These are phyloP conservation scores for Sitophilus oryzae DNA, from an alignment of 1,140 invertebrate genomes.

Conservation along the genomic window DNA sequence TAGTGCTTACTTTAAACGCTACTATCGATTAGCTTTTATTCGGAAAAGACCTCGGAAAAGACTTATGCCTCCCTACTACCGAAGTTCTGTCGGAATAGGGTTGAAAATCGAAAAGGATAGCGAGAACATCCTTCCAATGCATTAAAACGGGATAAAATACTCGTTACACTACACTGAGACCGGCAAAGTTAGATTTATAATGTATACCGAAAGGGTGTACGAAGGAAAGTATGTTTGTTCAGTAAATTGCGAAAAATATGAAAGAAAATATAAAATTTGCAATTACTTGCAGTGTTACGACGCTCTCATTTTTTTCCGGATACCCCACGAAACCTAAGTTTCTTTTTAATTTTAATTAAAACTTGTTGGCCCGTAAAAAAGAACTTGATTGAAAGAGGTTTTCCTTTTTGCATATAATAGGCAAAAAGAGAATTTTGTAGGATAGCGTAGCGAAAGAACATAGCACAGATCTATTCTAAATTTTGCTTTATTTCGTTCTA, in stretches of 20 bases:
- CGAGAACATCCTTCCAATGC: not conserved
- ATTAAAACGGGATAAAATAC: slow-evolving; percentile 20
- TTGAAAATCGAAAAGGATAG: slow-evolving; percentile 19
- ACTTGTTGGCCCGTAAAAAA: not conserved
- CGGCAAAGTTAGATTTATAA: slow-evolving; percentile 28
- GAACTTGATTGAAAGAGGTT: not conserved
- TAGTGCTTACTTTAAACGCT: too few relatives aligned
- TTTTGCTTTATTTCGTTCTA: too few relatives aligned
- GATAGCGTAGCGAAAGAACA: too few relatives aligned
- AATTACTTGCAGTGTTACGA: slow-evolving; percentile 2
- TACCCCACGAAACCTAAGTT: not conserved
- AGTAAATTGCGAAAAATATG: slow-evolving; percentile 26
- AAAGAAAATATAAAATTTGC: slow-evolving; percentile 20
- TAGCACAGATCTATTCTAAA: too few relatives aligned
- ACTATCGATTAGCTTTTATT: too few relatives aligned
- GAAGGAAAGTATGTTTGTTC: slow-evolving; percentile 24
- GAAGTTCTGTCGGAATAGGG: slow-evolving; percentile 9
- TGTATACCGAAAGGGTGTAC: slow-evolving; percentile 28
- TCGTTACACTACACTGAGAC: slow-evolving; percentile 25
- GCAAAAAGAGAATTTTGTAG: too few relatives aligned
- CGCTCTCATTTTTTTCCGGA: not conserved
- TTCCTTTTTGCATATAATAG: too few relatives aligned
- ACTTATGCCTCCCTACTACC: not conserved
- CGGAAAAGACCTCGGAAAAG: too few relatives aligned
- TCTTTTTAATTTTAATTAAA: not conserved